phyloP scores from a whole-genome alignment of 2,113 vertebrate genomes.

The Trematocara unimaculatum region DNA sequence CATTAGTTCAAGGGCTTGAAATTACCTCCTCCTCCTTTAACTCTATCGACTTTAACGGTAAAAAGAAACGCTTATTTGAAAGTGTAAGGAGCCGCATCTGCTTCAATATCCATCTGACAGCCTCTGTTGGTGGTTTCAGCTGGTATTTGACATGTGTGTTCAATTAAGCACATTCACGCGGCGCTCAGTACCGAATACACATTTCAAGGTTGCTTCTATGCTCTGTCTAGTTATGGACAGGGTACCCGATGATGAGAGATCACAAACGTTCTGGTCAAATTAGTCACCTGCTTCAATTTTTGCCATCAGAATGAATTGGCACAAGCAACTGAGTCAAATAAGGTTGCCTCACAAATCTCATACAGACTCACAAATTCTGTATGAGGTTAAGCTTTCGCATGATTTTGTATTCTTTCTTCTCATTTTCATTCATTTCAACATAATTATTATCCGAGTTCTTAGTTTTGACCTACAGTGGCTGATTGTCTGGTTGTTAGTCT shows the following conservation, averaged over 20 bases:
- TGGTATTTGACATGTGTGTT: not conserved
- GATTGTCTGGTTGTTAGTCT: not conserved
- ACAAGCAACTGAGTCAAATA: not conserved
- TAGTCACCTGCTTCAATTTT: not conserved
- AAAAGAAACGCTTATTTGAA: not conserved
- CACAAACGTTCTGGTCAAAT: not conserved
- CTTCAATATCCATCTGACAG: not conserved
- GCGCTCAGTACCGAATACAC: not conserved
- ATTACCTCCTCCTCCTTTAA: not conserved
- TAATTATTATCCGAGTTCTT: not conserved
- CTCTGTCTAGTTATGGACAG: rapidly evolving
- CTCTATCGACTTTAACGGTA: not conserved
- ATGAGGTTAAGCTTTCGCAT: rapidly evolving
- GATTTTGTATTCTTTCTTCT: not conserved
- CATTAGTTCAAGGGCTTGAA: constrained; percentile 3
- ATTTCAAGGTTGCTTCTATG: not conserved
- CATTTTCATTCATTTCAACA: not conserved
- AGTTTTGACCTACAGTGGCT: not conserved
- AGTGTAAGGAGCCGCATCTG: not conserved
- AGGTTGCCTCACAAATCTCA: not conserved
- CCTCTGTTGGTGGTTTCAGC: not conserved
- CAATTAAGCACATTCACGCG: not conserved
- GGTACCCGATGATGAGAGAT: not conserved
- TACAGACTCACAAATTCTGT: not conserved
- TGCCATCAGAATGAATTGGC: not conserved